These are phyloP conservation scores for Cryptus armator DNA, from an alignment of 2,888 invertebrate genomes.

Conservation along the genomic window DNA sequence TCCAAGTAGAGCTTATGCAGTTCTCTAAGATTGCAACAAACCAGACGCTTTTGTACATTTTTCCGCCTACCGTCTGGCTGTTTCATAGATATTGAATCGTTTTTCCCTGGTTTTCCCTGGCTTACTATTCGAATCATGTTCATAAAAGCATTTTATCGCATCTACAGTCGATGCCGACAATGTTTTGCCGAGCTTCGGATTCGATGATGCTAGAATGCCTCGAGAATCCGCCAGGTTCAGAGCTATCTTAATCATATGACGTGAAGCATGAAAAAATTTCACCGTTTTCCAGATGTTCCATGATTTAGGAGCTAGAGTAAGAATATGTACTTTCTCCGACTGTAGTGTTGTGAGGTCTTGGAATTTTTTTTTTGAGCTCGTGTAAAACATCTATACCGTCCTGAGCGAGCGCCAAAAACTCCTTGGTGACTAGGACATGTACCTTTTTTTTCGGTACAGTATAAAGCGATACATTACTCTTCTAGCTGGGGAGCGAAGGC, in stretches of 20 bases:
- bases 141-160: conserved; percentile 25
- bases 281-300: conserved; percentile 11
- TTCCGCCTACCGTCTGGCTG: conserved; percentile 31
- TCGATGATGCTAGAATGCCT: conserved; percentile 1
- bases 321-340: conserved; percentile 1
- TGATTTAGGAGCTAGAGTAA: neutral
- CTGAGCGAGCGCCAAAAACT: too few relatives aligned
- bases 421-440: too few relatives aligned
- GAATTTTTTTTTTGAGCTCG: conserved; percentile 30
- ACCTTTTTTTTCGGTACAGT: too few relatives aligned
- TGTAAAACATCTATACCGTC: too few relatives aligned
- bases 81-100: conserved; percentile 26
- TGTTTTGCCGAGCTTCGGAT: too few relatives aligned
- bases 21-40: conserved; percentile 52
- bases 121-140: conserved; percentile 18
- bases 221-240: neutral
- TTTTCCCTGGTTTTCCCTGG: conserved; percentile 46
- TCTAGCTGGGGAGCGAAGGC: too few relatives aligned
- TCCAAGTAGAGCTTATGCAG: conserved; percentile 28
- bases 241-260: conserved; percentile 4
- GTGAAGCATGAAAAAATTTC: conserved; percentile 31
- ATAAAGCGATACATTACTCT: too few relatives aligned
- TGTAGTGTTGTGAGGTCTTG: neutral
- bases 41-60: conserved; percentile 45
- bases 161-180: too few relatives aligned